A percentile compares a stretch with the other conserved stretches of the same genome.
phyloP scores from a whole-genome alignment of 2,797 vertebrate species.

The Manis javanica region DNA sequence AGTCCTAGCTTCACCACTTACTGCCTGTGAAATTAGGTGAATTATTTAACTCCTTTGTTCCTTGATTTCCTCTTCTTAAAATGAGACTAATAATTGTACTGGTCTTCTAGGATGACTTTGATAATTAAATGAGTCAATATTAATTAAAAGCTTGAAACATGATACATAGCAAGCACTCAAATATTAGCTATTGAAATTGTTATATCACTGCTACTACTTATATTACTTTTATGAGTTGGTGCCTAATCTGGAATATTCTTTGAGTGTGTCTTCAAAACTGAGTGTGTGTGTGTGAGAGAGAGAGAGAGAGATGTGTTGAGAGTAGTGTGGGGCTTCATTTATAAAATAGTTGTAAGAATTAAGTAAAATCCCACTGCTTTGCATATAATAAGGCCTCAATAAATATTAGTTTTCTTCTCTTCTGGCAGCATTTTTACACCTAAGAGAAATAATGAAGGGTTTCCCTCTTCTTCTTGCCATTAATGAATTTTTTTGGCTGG shows the following conservation, averaged over 20 bases:
- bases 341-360: not conserved
- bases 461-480: not conserved
- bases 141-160: constrained; percentile 2
- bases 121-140: not conserved
- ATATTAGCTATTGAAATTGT: not conserved
- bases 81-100: not conserved
- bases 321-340: constrained; percentile 5
- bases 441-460: not conserved
- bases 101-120: not conserved
- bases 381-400: not conserved
- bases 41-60: not conserved
- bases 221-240: not conserved
- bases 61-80: constrained; percentile 5
- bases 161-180: not conserved
- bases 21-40: not conserved
- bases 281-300: not conserved
- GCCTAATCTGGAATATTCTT: not conserved
- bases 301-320: not conserved
- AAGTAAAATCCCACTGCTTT: not conserved
- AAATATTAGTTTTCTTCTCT: not conserved
- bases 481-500: not conserved
- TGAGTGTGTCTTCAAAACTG: not conserved
- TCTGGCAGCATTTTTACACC: not conserved
- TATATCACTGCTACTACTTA: not conserved
- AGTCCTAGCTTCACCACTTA: not conserved